phyloP scores from a whole-genome alignment of 2,113 vertebrate species.

The Sceloporus tristichus region DNA sequence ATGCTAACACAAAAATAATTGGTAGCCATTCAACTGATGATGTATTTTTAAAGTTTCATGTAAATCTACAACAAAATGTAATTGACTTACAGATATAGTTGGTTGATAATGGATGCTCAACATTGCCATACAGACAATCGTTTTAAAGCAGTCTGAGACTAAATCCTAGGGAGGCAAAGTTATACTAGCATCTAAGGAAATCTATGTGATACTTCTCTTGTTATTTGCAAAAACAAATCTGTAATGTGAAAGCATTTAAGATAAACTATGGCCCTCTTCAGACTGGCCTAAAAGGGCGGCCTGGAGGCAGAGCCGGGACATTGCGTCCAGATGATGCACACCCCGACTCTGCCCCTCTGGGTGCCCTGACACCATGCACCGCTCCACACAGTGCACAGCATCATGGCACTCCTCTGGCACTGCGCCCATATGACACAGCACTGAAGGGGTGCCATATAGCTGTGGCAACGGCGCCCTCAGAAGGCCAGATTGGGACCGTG shows the following conservation, averaged over 20 bases:
- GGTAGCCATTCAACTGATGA: background rate
- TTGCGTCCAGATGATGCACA: too few relatives aligned
- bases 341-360: too few relatives aligned
- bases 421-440: too few relatives aligned
- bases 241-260: background rate
- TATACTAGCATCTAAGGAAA: background rate
- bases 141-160: background rate
- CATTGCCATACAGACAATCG: background rate
- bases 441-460: too few relatives aligned
- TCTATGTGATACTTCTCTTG: background rate
- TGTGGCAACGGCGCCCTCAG: too few relatives aligned
- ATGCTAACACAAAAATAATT: constrained; percentile 15
- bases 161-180: background rate
- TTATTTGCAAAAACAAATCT: background rate
- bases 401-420: too few relatives aligned
- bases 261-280: background rate
- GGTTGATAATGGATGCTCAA: background rate
- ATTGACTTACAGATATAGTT: constrained; percentile 3
- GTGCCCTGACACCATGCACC: too few relatives aligned
- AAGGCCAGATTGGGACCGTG: too few relatives aligned
- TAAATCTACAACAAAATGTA: constrained; percentile 11
- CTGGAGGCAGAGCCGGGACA: too few relatives aligned
- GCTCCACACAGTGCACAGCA: too few relatives aligned
- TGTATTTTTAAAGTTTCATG: background rate
- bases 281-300: too few relatives aligned